These are phyloP conservation scores for Bradypodion pumilum DNA, from an alignment of 2,797 vertebrate genomes.

Conservation along the genomic window DNA sequence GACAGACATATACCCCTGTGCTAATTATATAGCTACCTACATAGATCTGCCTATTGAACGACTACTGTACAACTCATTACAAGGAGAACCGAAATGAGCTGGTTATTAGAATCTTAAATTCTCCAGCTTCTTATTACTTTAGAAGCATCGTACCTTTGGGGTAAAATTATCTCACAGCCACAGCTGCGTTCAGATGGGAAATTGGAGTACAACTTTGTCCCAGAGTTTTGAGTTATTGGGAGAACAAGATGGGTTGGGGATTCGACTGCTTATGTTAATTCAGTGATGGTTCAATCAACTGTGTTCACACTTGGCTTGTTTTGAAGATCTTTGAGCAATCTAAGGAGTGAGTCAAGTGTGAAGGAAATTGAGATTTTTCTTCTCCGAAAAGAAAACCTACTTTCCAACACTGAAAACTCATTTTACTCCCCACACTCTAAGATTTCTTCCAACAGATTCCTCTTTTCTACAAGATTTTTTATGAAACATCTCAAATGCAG, in stretches of 20 bases:
- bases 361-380: conserved; percentile 15
- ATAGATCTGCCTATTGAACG: neutral
- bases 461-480: neutral
- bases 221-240: conserved; percentile 43
- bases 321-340: conserved; percentile 34
- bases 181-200: conserved; percentile 5
- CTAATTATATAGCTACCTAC: neutral
- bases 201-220: conserved; percentile 10
- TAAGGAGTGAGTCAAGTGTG: conserved; percentile 26
- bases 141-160: neutral
- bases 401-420: conserved; percentile 4
- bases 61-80: neutral
- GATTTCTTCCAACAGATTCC: neutral
- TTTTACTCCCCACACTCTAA: neutral
- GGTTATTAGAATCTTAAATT: neutral
- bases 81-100: neutral
- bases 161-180: conserved; percentile 14
- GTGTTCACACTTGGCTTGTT: conserved; percentile 28
- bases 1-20: neutral
- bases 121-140: conserved; percentile 13
- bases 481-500: neutral
- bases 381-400: neutral
- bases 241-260: conserved; percentile 13
- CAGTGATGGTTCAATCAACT: conserved; percentile 48
- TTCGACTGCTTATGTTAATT: conserved; percentile 36